Evolutionary conservation across 2,888 invertebrate genomes (phyloP).

Genomic region (Caenorhabditis sulstoni): DNA sequence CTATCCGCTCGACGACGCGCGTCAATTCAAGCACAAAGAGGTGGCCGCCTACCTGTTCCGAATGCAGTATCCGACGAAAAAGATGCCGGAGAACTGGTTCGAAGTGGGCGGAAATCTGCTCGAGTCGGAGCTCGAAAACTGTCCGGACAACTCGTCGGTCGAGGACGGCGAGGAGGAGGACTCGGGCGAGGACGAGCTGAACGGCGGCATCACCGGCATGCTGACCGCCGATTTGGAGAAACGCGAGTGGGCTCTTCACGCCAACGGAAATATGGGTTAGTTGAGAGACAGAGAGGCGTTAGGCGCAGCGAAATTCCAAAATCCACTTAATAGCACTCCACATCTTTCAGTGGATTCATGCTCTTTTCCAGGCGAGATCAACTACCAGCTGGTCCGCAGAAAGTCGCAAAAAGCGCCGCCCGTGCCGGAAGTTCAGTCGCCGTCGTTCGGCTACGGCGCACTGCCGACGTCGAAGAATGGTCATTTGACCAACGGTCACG

Average conservation of each 20-base stretch:
- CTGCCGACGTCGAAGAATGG: conserved; percentile 7
- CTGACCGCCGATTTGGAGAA: conserved; percentile 57
- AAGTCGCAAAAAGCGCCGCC: conserved; percentile 48
- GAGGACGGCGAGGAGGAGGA: conserved; percentile 42
- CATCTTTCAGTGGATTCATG: not conserved
- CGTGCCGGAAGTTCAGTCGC: conserved; percentile 23
- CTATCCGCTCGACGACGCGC: conserved; percentile 77
- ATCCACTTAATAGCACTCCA: too few relatives aligned
- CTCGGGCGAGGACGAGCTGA: conserved; percentile 48
- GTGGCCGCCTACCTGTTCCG: conserved; percentile 55
- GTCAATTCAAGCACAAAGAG: conserved; percentile 65
- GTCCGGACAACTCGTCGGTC: conserved; percentile 36
- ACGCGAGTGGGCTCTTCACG: conserved; percentile 59
- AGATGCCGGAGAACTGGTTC: conserved; percentile 57
- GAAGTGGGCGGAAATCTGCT: conserved; percentile 51
- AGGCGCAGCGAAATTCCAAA: too few relatives aligned
- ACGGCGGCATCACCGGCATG: conserved; percentile 53
- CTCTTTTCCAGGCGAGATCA: conserved; percentile 40
- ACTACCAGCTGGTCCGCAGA: conserved; percentile 46
- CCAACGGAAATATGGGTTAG: conserved; percentile 57
- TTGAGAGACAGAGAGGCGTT: not conserved
- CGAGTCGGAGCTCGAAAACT: conserved; percentile 49
- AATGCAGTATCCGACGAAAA: conserved; percentile 49
- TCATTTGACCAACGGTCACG: conserved; percentile 16
- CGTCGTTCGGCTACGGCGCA: conserved; percentile 38